phyloP scores from a whole-genome alignment of 30 jellyfish, hydroid and myxozoan genomes.

The Chironex yamaguchii region DNA sequence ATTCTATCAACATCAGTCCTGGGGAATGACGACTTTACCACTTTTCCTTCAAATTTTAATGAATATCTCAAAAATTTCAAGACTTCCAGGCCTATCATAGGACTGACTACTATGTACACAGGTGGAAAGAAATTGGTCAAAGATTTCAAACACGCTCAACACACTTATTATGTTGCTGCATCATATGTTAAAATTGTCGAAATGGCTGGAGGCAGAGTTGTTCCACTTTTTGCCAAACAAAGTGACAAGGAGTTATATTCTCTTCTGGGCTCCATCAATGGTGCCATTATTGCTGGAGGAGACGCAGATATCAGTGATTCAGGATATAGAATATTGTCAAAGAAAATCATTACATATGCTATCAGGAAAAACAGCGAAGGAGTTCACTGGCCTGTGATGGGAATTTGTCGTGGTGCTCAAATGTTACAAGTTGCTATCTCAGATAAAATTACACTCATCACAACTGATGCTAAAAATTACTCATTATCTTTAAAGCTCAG shows the following conservation, averaged over 20 bases:
- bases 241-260: conserved; percentile 50
- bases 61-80: conserved; percentile 60
- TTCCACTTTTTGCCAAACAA: conserved; percentile 73
- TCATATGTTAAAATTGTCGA: conserved; percentile 84
- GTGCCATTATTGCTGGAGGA: conserved; percentile 87
- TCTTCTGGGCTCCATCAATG: conserved; percentile 72
- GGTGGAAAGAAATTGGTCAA: conserved; percentile 64
- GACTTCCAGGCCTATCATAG: conserved; percentile 81
- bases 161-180: conserved; percentile 76
- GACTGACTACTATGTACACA: conserved; percentile 66
- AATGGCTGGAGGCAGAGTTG: conserved; percentile 93
- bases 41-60: conserved; percentile 77
- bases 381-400: conserved; percentile 84
- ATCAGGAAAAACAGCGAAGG: conserved; percentile 70
- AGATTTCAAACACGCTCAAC: conserved; percentile 40
- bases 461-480: conserved; percentile 68
- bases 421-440: conserved; percentile 78
- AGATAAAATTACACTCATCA: conserved; percentile 54
- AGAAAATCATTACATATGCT: conserved; percentile 66
- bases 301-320: conserved; percentile 90
- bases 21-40: not conserved
- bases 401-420: conserved; percentile 96
- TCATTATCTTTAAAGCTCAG: conserved; percentile 76
- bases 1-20: too few species aligned
- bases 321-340: conserved; percentile 76